Base-by-base conservation (phyloP, 2,113 vertebrate species). In the Actenoides hombroni region DNA sequence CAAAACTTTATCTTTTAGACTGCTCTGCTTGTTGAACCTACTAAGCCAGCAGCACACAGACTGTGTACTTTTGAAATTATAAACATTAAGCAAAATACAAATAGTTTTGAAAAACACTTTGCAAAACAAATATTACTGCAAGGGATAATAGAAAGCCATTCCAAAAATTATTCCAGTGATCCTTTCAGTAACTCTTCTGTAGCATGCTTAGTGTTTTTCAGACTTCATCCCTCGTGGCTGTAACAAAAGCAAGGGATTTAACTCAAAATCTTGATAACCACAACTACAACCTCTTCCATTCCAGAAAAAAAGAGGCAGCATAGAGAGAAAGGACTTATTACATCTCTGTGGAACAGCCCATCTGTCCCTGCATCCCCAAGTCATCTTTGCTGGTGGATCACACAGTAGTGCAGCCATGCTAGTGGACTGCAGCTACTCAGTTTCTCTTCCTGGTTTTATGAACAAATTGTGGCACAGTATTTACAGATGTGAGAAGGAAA, bases 191-290 rank as follows among this genome's bases (percentile, higher is more conserved):
- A 65, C 13, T 88, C 6, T 70, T 95, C 67, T 61, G 14, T 68
- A 89, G 67, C 67, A 60, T 39, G 44, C 16, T 2, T 86, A 60
- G 49, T 80, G 33, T 42, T 90, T 94, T 87, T 68, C 56, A 49
- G 75, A 80, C 35, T 67, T 86, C 31, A 33, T 78, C 39, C 29
- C 42, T 51, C 77, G 48, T n/a, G 42, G 46, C 49, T 1, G 1
- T 76, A 90, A 90, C 53, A 93, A 85, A 95, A 94, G 29, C 51
- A 86, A 91, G 53, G 29, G 49, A 90, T 88, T 96, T 85, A 71
- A 13, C 53, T 84, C 54, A 95, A 87, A 89, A 93, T 39, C 24
- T 79, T 83, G 53, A 60, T 84, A 85, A 84, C 79, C 75, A 87
- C 39, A 85, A 37, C 56, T 82, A 51, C 21, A 25, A 60, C 33